A percentile compares a stretch with the other conserved stretches of the same genome.
phyloP scores from a whole-genome alignment of 2,113 vertebrate genomes.

The Otis tarda region DNA sequence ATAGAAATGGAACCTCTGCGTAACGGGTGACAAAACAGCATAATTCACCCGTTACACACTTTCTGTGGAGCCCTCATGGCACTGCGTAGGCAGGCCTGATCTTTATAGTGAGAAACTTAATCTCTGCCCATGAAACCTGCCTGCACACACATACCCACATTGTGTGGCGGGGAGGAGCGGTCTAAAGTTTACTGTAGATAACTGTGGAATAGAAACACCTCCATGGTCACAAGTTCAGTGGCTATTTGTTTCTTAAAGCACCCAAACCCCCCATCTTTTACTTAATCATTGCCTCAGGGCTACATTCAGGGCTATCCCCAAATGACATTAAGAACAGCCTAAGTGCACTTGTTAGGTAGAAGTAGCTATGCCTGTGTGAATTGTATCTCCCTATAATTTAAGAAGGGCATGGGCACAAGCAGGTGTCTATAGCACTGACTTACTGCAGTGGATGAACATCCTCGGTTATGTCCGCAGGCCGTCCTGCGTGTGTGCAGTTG shows the following conservation, averaged over 20 bases:
- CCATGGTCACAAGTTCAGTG: not conserved
- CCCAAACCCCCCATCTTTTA: not conserved
- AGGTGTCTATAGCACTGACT: not conserved
- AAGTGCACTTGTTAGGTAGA: not conserved
- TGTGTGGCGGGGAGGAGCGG: not conserved
- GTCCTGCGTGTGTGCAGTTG: not conserved
- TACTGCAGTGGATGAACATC: not conserved
- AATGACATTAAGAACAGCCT: not conserved
- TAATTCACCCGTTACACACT: too few species aligned
- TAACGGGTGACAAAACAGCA: slow-evolving; percentile 42
- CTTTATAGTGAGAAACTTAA: not conserved
- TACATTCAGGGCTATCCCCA: not conserved
- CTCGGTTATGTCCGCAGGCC: not conserved
- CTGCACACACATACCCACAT: fast-evolving
- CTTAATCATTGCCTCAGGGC: not conserved
- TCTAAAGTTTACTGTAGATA: not conserved
- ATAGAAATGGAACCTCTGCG: not conserved
- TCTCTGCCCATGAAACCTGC: not conserved
- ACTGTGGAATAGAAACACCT: not conserved
- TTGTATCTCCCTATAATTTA: too few species aligned
- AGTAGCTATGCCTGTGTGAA: not conserved
- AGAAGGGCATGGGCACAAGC: fast-evolving
- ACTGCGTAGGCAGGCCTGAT: not conserved
- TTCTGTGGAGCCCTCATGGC: not conserved
- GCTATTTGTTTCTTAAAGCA: not conserved